phyloP scores from a whole-genome alignment of 2,888 invertebrate genomes.

The Nipponacmea schrenckii region DNA sequence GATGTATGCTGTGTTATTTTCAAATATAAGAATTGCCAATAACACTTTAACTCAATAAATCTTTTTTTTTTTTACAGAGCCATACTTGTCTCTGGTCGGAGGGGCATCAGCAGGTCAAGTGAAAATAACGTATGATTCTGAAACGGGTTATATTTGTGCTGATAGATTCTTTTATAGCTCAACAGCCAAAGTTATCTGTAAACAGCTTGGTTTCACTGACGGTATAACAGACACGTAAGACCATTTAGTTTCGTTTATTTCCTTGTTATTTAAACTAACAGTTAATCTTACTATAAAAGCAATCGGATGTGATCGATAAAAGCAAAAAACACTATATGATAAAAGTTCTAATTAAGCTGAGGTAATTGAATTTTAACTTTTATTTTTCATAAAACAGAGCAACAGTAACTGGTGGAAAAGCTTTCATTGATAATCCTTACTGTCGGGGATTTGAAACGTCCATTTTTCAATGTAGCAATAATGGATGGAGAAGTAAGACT shows the following conservation, averaged over 20 bases:
- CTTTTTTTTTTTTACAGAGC: constrained; percentile 38
- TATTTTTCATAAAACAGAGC: too few relatives aligned
- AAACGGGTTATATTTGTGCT: constrained; percentile 42
- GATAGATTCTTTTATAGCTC: constrained; percentile 75
- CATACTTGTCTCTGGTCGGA: constrained; percentile 38
- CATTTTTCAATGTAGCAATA: constrained; percentile 13
- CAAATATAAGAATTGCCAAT: too few relatives aligned
- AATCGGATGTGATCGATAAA: too few relatives aligned
- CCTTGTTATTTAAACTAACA: constrained; percentile 15
- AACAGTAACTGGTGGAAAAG: background rate
- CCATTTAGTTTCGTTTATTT: background rate
- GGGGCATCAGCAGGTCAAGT: constrained; percentile 43
- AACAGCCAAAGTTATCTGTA: constrained; percentile 75
- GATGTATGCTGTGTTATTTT: too few relatives aligned
- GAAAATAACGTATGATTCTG: constrained; percentile 41
- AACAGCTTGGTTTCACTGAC: constrained; percentile 46
- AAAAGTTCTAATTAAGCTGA: too few relatives aligned
- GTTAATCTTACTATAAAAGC: constrained; percentile 17
- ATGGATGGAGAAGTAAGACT: constrained; percentile 6
- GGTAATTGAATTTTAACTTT: too few relatives aligned
- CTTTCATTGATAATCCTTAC: background rate
- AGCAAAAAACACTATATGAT: too few relatives aligned
- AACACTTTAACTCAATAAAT: too few relatives aligned
- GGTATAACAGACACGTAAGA: constrained; percentile 41
- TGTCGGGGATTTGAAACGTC: constrained; percentile 12